Evolutionary conservation across 2,888 invertebrate genomes (phyloP).

Genomic region (Eupithecia subfuscata): DNA sequence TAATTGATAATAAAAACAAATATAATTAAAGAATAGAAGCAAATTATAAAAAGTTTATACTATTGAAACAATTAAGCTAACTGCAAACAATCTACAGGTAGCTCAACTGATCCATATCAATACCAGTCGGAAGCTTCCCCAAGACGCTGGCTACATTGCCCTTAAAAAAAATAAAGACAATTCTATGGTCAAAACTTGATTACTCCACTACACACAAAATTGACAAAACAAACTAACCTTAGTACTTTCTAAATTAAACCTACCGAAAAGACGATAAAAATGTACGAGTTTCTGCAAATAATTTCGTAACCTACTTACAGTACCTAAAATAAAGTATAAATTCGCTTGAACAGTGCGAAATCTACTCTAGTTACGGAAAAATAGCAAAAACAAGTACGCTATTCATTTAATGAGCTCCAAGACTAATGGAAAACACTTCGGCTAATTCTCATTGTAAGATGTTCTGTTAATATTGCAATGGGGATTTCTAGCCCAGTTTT

Average conservation of each 20-base stretch:
- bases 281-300: background rate
- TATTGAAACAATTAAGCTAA: too few relatives aligned
- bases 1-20: too few relatives aligned
- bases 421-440: conserved; percentile 40
- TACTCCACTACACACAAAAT: background rate
- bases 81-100: too few relatives aligned
- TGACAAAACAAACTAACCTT: background rate
- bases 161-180: background rate
- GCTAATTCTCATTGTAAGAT: conserved; percentile 33
- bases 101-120: too few relatives aligned
- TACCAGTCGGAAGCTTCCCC: too few relatives aligned
- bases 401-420: conserved; percentile 39
- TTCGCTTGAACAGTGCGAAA: conserved; percentile 19
- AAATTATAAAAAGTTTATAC: too few relatives aligned
- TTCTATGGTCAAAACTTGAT: background rate
- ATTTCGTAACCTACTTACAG: background rate
- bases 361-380: conserved; percentile 32
- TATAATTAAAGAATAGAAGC: too few relatives aligned
- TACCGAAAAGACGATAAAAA: background rate
- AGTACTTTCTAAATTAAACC: background rate
- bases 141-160: too few relatives aligned
- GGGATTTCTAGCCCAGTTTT: conserved; percentile 1
- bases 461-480: conserved; percentile 24
- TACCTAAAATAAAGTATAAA: conserved; percentile 1
- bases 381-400: conserved; percentile 39